Base-by-base conservation (phyloP, 2,888 invertebrate genomes). In the Trissoscelio sp. region DNA sequence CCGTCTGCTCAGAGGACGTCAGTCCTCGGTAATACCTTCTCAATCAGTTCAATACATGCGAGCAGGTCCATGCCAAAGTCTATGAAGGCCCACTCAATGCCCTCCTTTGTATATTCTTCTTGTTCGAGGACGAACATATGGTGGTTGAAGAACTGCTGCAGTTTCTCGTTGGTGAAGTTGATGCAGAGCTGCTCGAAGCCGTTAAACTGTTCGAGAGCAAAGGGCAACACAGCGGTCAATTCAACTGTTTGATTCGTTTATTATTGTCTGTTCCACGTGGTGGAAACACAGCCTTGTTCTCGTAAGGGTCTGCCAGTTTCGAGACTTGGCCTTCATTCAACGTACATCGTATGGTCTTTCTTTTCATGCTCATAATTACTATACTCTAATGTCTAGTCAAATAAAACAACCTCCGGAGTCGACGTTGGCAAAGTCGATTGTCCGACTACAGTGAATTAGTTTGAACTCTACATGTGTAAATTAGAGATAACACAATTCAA, bases 121-220 rank as follows among this genome's bases (percentile, higher is more conserved):
- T 98, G 98, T 93, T 98, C 98, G 88, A 98, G 95, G 89, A 98
- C 97, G 93, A 98, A 98, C 98, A 98, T 98, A 95, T 98, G 96
- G 92, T 98, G 98, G 93, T 98, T 98, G 96, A 98, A 98, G 95
- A 98, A 98, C 93, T 98, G 98, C 94, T 98, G 98, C 90, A 98
- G 95, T 93, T 97, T 97, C 94, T 98, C 98, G 92, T 98, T 98
- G 93, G 98, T 98, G 94, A 98, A 98, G 95, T 98, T 98, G 95
- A 98, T 98, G 94, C 98, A 98, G 92, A 98, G 94, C 94, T 98
- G 98, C 94, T 98, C 98, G 94, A 98, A 98, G 93, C 97, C 97
- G 94, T 98, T 98, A 94, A 91, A 96, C 96, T 96, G 87, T 87
- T 85, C 83, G 86, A 86, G 86, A 85, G 83, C 79, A 82, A 83